Conservation (phyloP, 2,888 invertebrate species). For the Andricus quercusramuli region DNA sequence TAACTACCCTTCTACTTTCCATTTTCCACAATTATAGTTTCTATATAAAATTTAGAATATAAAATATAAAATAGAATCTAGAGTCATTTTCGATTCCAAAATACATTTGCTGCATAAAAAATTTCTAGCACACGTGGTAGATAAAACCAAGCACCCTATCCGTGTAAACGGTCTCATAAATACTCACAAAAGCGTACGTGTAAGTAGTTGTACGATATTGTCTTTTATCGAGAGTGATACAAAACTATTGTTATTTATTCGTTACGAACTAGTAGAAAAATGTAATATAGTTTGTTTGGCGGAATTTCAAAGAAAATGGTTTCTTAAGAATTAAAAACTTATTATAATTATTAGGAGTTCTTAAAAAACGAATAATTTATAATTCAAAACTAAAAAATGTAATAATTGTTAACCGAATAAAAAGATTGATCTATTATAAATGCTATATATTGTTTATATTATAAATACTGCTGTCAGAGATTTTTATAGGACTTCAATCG, state of each 20-base stretch:
- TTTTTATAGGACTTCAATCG: too few species aligned
- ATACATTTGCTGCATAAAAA: not conserved
- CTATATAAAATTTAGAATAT: not conserved
- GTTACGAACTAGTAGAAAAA: not conserved
- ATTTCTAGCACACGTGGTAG: not conserved
- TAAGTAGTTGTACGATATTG: slow-evolving; percentile 8
- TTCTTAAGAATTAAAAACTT: too few species aligned
- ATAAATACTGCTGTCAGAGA: too few species aligned
- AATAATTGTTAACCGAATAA: too few species aligned
- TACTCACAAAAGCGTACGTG: slow-evolving; percentile 5
- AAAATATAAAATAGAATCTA: not conserved
- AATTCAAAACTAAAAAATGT: too few species aligned
- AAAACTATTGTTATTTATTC: not conserved
- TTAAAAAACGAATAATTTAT: too few species aligned
- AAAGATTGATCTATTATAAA: too few species aligned
- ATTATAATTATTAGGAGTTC: too few species aligned
- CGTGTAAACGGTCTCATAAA: slow-evolving; percentile 24
- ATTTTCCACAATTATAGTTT: not conserved
- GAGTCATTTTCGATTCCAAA: not conserved
- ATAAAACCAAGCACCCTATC: slow-evolving; percentile 3
- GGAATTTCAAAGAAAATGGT: not conserved
- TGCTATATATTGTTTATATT: too few species aligned
- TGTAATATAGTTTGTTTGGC: not conserved
- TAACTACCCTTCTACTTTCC: not conserved
- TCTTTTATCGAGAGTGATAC: slow-evolving; percentile 2